Base-by-base conservation (phyloP, 2,888 invertebrate genomes). In the Volucella zonaria region DNA sequence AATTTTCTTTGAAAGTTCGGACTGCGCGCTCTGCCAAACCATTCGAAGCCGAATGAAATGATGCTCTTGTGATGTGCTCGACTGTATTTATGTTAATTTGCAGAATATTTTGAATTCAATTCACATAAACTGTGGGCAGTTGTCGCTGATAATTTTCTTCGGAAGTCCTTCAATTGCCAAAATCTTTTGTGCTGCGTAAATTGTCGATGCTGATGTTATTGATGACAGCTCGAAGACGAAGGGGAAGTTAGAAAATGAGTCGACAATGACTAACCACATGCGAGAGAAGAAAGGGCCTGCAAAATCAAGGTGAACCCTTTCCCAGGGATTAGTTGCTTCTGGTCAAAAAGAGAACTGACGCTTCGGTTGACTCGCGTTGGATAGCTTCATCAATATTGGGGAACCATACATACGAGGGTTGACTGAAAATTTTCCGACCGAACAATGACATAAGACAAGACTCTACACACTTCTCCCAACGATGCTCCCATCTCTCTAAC, bases 81-180 rank as follows among this genome's bases (percentile, higher is more conserved):
- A 88, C 87, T 40, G 86, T 86, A 58, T 87, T 87, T n/a, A n/a
- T n/a, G n/a, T n/a, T 45, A 51, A 51, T 9, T 49, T 64, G 47
- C 87, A 86, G 80, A 88, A 87, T 11, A 47, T n/a, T 75, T 87
- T 61, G 54, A 88, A 83, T 66, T 23, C 23, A 23, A 2, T 23
- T 23, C 2, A 23, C 23, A 2, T 23, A 3, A 23, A 2, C 23
- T 23, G 23, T 23, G 23, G 23, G 2, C 4, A 1, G 23, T 23
- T 88, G 68, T 88, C 88, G 2, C 86, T 86, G 8, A 87, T 87
- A 8, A 87, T 62, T 11, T 78, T 54, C 23, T 75, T 74, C 8
- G 88, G 86, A 12, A 87, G 51, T 9, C 87, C 87, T 62, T 87
- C 87, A 10, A 87, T 73, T 10, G 87, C 79, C 81, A 87, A 88